These are phyloP conservation scores for Helarctos malayanus DNA, from an alignment of 2,797 vertebrate genomes.

Conservation along the genomic window DNA sequence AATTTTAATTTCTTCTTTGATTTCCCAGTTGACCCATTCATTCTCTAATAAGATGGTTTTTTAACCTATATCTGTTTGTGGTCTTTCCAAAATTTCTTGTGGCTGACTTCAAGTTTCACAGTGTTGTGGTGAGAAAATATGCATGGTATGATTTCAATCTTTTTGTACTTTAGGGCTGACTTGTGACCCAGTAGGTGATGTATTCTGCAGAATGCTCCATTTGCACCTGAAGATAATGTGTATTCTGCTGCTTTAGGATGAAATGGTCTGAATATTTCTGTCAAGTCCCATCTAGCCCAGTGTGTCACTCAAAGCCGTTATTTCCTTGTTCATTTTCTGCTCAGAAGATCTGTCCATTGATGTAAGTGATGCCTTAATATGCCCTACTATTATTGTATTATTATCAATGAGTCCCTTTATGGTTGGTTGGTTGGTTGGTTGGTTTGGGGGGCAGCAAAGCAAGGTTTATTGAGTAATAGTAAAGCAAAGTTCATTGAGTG, in stretches of 20 bases:
- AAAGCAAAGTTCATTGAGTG: no score
- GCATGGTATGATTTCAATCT: neutral
- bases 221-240: neutral
- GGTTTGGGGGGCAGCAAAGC: no score
- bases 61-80: neutral
- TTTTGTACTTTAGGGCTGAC: neutral
- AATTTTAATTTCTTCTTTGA: neutral
- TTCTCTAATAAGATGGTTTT: neutral
- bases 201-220: neutral
- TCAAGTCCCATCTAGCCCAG: neutral
- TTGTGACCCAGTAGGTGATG: neutral
- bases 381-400: neutral
- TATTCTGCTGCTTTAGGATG: neutral
- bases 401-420: neutral
- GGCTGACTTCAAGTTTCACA: neutral
- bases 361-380: neutral
- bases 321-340: neutral
- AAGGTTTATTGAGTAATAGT: no score
- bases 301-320: neutral
- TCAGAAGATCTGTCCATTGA: neutral
- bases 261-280: neutral
- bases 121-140: neutral
- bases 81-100: neutral
- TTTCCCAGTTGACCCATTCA: neutral
- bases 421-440: no score